These are phyloP conservation scores for Tenodera sinensis DNA, from an alignment of 2,888 invertebrate species.

Conservation along the genomic window DNA sequence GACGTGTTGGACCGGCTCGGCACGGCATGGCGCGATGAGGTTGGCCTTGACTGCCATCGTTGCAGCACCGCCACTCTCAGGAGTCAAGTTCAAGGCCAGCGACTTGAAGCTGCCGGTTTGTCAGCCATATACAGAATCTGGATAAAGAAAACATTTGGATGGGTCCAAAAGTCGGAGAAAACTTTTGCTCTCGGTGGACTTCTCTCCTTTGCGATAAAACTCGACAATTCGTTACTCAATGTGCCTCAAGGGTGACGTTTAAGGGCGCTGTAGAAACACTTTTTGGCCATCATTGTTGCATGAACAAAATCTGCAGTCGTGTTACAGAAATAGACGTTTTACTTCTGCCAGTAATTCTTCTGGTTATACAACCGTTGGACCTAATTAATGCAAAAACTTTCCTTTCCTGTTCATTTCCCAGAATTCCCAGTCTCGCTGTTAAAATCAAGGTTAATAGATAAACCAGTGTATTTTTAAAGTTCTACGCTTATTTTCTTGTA, in stretches of 20 bases:
- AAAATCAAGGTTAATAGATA: not conserved
- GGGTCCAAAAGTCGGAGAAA: not conserved
- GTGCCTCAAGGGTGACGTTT: not conserved
- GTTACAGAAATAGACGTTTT: not conserved
- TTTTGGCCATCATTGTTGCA: not conserved
- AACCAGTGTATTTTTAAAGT: not conserved
- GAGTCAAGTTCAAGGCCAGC: slow-evolving; percentile 28
- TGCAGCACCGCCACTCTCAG: not conserved
- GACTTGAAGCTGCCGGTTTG: not conserved
- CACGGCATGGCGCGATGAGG: slow-evolving; percentile 9
- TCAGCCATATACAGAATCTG: not conserved
- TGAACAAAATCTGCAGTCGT: not conserved
- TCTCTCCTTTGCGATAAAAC: not conserved
- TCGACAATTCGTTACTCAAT: not conserved
- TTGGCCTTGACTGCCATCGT: slow-evolving; percentile 24
- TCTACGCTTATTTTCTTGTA: too few species aligned
- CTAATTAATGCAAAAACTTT: not conserved
- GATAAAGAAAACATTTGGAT: not conserved
- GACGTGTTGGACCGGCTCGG: slow-evolving; percentile 8
- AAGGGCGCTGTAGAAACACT: not conserved
- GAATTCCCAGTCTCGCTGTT: not conserved
- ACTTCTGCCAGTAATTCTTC: not conserved
- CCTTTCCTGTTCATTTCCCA: not conserved
- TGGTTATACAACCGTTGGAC: not conserved
- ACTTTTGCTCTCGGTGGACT: not conserved